Evolutionary conservation across 1,140 invertebrate species (phyloP).

Genomic region (Leptopilina boulardi): DNA sequence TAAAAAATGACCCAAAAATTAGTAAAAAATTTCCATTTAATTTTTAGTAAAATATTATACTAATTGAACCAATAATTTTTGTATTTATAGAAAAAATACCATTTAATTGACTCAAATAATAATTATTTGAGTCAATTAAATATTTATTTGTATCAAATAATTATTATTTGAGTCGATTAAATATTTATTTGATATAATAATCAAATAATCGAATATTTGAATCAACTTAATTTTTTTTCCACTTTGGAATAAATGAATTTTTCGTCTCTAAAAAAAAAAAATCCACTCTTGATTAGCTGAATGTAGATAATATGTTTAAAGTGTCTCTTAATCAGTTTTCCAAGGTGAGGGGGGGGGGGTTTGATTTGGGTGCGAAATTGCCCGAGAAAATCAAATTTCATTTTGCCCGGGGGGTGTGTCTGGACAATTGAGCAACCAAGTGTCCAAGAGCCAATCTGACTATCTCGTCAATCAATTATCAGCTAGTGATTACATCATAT

Average conservation of each 20-base stretch:
- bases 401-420: conserved; percentile 74
- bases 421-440: conserved; percentile 75
- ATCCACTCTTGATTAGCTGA: conserved; percentile 43
- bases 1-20: no score
- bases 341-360: conserved; percentile 54
- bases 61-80: no score
- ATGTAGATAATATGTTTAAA: conserved; percentile 70
- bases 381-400: conserved; percentile 76
- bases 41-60: no score
- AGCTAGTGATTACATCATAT: conserved; percentile 70
- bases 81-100: no score
- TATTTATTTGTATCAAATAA: no score
- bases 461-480: conserved; percentile 73
- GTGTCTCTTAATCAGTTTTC: conserved; percentile 71
- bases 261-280: not conserved
- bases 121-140: no score
- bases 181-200: no score
- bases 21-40: no score
- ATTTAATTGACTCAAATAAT: no score
- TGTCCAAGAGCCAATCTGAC: conserved; percentile 71
- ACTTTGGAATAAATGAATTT: not conserved
- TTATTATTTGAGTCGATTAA: no score
- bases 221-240: no score
- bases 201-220: no score
- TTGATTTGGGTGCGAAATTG: conserved; percentile 75